Percentiles rank a stretch among this genome's conserved stretches.
phyloP scores from a whole-genome alignment of 2,797 vertebrate genomes.

The Anguilla anguilla region DNA sequence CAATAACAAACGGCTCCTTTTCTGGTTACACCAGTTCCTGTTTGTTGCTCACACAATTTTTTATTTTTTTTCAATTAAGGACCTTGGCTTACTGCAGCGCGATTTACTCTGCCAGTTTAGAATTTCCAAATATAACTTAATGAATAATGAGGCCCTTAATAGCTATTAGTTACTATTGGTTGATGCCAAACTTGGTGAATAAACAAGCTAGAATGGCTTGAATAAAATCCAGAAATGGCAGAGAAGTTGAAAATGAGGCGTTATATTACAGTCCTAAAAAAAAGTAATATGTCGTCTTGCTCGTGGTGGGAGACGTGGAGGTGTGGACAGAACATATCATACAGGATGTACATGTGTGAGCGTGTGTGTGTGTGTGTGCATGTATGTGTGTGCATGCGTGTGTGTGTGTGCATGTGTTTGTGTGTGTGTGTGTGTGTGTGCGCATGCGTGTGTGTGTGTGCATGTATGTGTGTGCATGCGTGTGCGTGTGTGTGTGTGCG shows the following conservation, averaged over 20 bases:
- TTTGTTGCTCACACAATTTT: neutral
- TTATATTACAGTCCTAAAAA: neutral
- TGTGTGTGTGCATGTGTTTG: no score
- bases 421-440: neutral
- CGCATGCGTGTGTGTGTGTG: conserved; percentile 15
- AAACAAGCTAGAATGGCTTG: neutral
- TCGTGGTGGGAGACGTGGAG: neutral
- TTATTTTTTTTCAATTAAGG: neutral
- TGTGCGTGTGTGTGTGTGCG: neutral
- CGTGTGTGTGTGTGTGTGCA: conserved; percentile 1
- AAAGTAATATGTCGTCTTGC: neutral
- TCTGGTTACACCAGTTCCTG: neutral
- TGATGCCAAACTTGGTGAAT: neutral
- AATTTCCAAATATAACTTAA: neutral
- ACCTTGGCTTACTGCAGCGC: neutral
- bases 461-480: neutral
- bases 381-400: conserved; percentile 1
- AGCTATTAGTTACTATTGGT: neutral
- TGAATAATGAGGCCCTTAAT: neutral
- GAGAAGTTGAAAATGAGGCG: neutral
- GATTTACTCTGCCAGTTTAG: neutral
- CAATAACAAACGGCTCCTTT: neutral
- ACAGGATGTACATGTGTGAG: neutral
- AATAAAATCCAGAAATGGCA: neutral
- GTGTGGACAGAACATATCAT: neutral